These are phyloP conservation scores for Actenoides hombroni DNA, from an alignment of 2,113 vertebrate species.

Conservation along the genomic window DNA sequence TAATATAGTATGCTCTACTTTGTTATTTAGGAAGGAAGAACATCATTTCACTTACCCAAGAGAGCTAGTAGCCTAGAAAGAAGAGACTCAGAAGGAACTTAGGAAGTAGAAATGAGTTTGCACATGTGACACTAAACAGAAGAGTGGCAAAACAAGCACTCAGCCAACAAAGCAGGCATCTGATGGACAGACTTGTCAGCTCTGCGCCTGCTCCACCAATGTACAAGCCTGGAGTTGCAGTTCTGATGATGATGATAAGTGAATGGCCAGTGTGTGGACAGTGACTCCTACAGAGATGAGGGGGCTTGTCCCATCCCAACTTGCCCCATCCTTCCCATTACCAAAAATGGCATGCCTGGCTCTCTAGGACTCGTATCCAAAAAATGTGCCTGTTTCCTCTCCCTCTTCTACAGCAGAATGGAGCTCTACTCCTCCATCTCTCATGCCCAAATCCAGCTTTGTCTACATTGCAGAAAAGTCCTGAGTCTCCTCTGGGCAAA, in stretches of 20 bases:
- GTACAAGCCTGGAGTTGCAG: not conserved
- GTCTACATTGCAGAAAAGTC: not conserved
- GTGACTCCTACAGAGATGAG: not conserved
- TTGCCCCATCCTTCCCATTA: not conserved
- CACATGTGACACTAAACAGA: not conserved
- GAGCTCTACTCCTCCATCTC: not conserved
- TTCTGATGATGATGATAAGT: not conserved
- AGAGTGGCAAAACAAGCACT: not conserved
- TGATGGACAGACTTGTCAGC: not conserved
- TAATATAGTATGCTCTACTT: not conserved
- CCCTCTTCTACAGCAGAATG: not conserved
- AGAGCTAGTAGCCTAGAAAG: not conserved
- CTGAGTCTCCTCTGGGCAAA: not conserved
- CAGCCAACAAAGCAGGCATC: rapidly evolving
- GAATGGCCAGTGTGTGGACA: rapidly evolving
- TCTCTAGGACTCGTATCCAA: not conserved
- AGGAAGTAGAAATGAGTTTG: not conserved
- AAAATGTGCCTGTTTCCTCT: rapidly evolving
- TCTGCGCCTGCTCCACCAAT: rapidly evolving
- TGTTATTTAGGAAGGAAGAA: not conserved
- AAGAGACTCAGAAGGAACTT: not conserved
- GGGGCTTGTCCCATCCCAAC: not conserved
- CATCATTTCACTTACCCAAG: not conserved
- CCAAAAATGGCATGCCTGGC: rapidly evolving
- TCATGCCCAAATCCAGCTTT: not conserved